Base-by-base conservation (phyloP, 2,888 invertebrate species). In the Steinernema scapterisci region DNA sequence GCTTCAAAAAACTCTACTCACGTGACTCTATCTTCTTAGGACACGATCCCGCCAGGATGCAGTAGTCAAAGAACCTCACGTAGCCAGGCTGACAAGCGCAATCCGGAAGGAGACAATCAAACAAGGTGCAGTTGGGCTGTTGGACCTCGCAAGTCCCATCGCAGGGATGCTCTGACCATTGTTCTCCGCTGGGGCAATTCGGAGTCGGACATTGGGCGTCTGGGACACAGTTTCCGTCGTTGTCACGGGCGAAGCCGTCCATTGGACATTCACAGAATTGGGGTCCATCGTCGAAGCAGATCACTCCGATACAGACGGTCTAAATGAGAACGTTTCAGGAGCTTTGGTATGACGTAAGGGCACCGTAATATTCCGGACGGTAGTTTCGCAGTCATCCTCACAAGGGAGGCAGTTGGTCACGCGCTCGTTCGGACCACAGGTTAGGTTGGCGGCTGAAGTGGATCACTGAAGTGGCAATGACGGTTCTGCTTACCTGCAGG, bases 41-140 rank as follows among this genome's bases (percentile, higher is more conserved):
- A 63, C 63, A 63, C 27, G 31, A 7, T 31, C 16, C 27, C 63
- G 1, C 1, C 16, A 31, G 63, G 27, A 63, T 38, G 63, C 63
- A 63, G 16, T 63, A 27, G 16, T 27, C 63, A 27, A 16, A 27
- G 63, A 63, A 63, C 16, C 63, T 27, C 7, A 38, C 63, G 31
- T 63, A 63, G 3, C 63, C 63, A 25, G 27, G 63, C 19, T 63
- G 1, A 27, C 63, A 63, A 16, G 63, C 63, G 63, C 63, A 63
- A n/a, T 27, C 63, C 16, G 63, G 63, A 9, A n/a, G 19, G 63
- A 16, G 13, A 19, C 63, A 63, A 31, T 63, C n/a, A 7, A 31
- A 63, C 25, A 63, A 13, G 7, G 63, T 31, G 16, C 63, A 63
- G 63, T 31, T 63, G 27, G 63, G 63, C 63, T 63, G 63, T n/a